Evolutionary conservation across 2,113 vertebrate genomes (phyloP), one percentile per base, ranked within the genome.

Genomic region (Cervus canadensis): DNA sequence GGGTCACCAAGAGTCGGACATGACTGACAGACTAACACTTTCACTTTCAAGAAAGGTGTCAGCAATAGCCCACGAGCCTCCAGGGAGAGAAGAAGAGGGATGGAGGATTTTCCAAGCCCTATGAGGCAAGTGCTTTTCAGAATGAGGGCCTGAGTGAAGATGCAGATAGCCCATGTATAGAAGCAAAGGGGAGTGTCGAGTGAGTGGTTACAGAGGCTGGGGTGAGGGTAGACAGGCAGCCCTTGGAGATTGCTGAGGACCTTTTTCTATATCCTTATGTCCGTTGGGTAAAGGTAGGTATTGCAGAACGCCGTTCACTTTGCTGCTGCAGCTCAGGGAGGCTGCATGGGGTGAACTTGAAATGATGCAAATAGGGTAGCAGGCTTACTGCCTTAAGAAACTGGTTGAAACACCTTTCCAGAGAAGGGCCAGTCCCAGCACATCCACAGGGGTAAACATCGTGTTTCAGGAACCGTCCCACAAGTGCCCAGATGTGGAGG

Each of bases 391-490:
- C 30, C 28, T 88, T 91, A 36, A 83, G 17, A 78, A 83, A 52
- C 14, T 10, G 30, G 12, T 17, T 13, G 33, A 89, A 87, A 71
- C n/a, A 33, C 30, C 13, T 12, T 45, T 40, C 67, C 33, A 56
- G 43, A 60, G 16, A 25, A 19, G 30, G 14, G 5, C 43, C 6
- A 7, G 19, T 13, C 12, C 36, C 33, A 79, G 57, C 0, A 21
- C 13, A n/a, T 23, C 8, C 84, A 36, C 1, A 6, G 13, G 5
- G 16, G 13, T 56, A 23, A 60, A 48, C 2, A 12, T 13, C 0
- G 0, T 52, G 23, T 88, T 59, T 82, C 67, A 74, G 64, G 76
- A 36, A 10, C 25, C 43, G 16, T 45, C 5, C 23, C 6, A n/a
- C 43, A 64, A 15, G 40, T 1, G 6, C 21, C 5, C 9, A 30